Conservation (phyloP, 2,797 vertebrate species). For the Poecilia velifera region DNA sequence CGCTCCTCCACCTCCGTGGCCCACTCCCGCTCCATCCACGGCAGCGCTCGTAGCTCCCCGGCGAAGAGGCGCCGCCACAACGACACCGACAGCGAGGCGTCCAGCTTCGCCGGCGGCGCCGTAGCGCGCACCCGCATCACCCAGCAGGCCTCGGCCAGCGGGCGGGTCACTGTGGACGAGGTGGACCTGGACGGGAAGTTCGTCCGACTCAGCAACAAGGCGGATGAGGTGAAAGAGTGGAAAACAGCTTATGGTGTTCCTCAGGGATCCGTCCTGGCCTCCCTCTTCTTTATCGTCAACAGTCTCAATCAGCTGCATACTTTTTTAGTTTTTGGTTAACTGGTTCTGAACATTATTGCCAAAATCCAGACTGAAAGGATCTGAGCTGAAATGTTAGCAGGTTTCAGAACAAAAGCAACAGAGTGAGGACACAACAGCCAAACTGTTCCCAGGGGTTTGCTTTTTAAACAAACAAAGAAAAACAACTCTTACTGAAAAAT, state of each 20-base stretch:
- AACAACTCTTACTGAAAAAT: no score
- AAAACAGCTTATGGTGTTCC: neutral
- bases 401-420: no score
- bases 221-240: slow-evolving; percentile 84
- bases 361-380: neutral
- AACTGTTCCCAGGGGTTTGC: no score
- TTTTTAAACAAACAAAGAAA: no score
- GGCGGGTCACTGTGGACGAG: slow-evolving; percentile 92
- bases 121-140: slow-evolving; percentile 88
- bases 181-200: slow-evolving; percentile 94
- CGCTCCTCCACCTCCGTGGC: slow-evolving; percentile 69
- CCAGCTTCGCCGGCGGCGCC: slow-evolving; percentile 79
- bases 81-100: slow-evolving; percentile 84
- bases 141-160: slow-evolving; percentile 94
- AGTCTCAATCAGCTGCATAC: neutral
- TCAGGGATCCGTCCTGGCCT: neutral
- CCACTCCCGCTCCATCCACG: slow-evolving; percentile 71
- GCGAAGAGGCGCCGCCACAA: slow-evolving; percentile 91
- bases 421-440: no score
- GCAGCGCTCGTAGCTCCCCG: slow-evolving; percentile 62
- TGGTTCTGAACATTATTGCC: neutral
- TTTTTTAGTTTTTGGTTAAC: neutral
- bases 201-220: slow-evolving; percentile 92
- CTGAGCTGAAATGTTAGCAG: neutral
- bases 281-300: neutral